These are phyloP conservation scores for Montipora cactus DNA, from an alignment of 64 coral and sea anemone species.

Conservation along the genomic window DNA sequence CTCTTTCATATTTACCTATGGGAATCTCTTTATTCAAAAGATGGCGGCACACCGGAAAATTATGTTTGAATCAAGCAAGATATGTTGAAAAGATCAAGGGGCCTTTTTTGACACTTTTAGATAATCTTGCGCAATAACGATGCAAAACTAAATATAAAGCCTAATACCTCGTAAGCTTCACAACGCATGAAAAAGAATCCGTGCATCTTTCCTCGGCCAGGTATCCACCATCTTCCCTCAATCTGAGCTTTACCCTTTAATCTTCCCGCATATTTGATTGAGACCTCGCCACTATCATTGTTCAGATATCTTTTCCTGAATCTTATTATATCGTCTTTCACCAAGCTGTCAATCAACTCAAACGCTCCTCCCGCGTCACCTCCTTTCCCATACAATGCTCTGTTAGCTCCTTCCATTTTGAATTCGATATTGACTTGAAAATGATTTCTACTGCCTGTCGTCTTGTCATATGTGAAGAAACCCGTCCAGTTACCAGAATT, in stretches of 20 bases:
- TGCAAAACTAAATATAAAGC: not conserved
- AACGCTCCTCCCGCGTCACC: slow-evolving; percentile 74
- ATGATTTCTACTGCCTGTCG: slow-evolving; percentile 73
- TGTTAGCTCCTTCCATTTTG: slow-evolving; percentile 82
- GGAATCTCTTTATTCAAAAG: too few species aligned
- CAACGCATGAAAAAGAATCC: slow-evolving; percentile 87
- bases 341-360: slow-evolving; percentile 73
- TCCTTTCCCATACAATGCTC: slow-evolving; percentile 73
- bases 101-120: too few species aligned
- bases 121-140: not conserved
- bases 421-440: slow-evolving; percentile 86
- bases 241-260: slow-evolving; percentile 65
- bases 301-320: slow-evolving; percentile 64
- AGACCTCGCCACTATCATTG: not conserved
- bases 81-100: too few species aligned
- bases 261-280: slow-evolving; percentile 85
- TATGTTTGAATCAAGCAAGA: too few species aligned
- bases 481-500: slow-evolving; percentile 89
- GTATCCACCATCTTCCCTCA: slow-evolving; percentile 87
- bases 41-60: too few species aligned
- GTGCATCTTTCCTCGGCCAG: slow-evolving; percentile 55
- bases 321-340: slow-evolving; percentile 64
- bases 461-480: slow-evolving; percentile 87
- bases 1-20: too few species aligned
- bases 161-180: slow-evolving; percentile 72